Conservation (phyloP, 2,888 invertebrate genomes). For the Escarpia spicata region DNA sequence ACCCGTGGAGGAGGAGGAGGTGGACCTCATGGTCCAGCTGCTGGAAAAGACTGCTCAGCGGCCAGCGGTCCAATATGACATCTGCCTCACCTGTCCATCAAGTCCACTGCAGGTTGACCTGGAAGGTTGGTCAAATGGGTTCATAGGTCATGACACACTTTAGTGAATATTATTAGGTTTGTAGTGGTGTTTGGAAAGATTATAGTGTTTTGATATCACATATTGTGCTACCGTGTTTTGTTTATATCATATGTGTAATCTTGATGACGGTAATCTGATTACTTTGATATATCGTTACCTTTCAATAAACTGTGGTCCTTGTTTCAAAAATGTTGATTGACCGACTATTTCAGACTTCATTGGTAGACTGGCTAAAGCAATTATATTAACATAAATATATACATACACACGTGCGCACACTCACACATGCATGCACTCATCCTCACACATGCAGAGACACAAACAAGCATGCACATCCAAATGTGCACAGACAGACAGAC, state of each 20-base stretch:
- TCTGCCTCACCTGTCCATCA: not conserved
- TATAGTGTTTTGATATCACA: not conserved
- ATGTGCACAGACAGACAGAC: not conserved
- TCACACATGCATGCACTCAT: not conserved
- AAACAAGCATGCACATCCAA: not conserved
- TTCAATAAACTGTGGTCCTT: too few species aligned
- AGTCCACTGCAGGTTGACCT: not conserved
- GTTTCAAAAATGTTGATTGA: too few species aligned
- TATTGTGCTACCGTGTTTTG: not conserved
- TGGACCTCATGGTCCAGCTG: not conserved
- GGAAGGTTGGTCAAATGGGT: not conserved
- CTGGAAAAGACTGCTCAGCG: not conserved
- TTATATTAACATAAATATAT: not conserved
- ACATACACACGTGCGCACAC: not conserved
- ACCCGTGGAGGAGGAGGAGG: not conserved
- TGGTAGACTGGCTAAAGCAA: not conserved
- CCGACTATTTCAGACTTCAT: too few species aligned
- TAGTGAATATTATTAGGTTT: not conserved
- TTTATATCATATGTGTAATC: not conserved
- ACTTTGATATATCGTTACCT: too few species aligned
- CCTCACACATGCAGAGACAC: not conserved
- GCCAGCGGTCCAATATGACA: not conserved
- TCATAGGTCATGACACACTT: not conserved
- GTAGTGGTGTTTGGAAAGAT: not conserved
- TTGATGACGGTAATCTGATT: not conserved